Evolutionary conservation across 1,140 invertebrate species (phyloP).

Genomic region (Bombus waltoni): DNA sequence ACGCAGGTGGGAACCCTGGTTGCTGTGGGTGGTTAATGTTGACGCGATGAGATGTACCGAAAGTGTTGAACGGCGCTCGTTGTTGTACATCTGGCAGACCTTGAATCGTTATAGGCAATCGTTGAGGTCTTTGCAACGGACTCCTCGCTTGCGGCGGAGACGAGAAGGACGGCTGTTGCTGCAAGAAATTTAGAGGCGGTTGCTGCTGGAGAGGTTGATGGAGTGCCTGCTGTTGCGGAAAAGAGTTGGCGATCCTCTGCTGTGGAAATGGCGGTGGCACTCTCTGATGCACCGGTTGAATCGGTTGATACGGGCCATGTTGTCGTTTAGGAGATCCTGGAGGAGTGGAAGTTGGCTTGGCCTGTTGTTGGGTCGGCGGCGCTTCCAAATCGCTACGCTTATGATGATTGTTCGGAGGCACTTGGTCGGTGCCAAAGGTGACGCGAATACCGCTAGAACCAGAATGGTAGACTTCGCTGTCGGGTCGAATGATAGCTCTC

Average conservation of each 20-base stretch:
- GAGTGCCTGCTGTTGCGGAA: slow-evolving; percentile 77
- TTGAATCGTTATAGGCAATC: slow-evolving; percentile 78
- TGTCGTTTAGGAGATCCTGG: slow-evolving; percentile 75
- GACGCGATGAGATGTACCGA: slow-evolving; percentile 68
- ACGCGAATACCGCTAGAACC: slow-evolving; percentile 89
- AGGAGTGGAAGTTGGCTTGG: slow-evolving; percentile 66
- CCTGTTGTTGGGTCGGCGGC: slow-evolving; percentile 75
- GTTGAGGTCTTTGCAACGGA: slow-evolving; percentile 68
- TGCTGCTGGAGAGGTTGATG: slow-evolving; percentile 75
- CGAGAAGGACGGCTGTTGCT: slow-evolving; percentile 59
- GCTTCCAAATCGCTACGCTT: slow-evolving; percentile 79
- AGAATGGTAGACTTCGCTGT: slow-evolving; percentile 90
- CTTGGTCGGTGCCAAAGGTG: slow-evolving; percentile 87
- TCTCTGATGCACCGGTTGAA: slow-evolving; percentile 78
- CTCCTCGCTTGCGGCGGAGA: slow-evolving; percentile 61
- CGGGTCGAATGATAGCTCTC: slow-evolving; percentile 91
- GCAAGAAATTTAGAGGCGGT: slow-evolving; percentile 74
- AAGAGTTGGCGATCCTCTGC: slow-evolving; percentile 82
- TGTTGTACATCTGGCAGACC: slow-evolving; percentile 78
- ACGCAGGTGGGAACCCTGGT: slow-evolving; percentile 68
- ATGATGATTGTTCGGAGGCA: slow-evolving; percentile 80
- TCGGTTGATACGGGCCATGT: slow-evolving; percentile 78
- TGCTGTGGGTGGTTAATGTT: slow-evolving; percentile 75
- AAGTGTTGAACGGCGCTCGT: slow-evolving; percentile 72
- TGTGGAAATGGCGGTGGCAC: slow-evolving; percentile 80